A percentile compares a stretch with the other conserved stretches of the same genome.
Evolutionary conservation across 1,140 invertebrate genomes (phyloP).

Genomic region (Neodiprion lecontei): DNA sequence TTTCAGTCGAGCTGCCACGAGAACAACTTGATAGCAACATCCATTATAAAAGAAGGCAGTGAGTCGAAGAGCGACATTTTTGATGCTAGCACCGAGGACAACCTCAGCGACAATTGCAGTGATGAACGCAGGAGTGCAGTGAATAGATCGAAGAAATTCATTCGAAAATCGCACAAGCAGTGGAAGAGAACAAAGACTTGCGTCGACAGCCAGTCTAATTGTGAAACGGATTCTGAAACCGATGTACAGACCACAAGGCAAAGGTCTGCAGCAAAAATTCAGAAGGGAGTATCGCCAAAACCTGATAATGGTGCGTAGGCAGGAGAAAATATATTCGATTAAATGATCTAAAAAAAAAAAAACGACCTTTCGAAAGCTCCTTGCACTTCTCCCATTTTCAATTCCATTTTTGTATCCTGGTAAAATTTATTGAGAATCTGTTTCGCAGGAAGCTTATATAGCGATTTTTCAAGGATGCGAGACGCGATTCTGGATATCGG

Average conservation of each 20-base stretch:
- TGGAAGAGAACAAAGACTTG: background rate
- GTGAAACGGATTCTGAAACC: background rate
- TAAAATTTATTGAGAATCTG: no score
- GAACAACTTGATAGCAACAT: no score
- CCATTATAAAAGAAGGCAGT: no score
- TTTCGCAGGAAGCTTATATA: background rate
- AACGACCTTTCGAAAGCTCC: background rate
- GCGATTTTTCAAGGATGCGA: background rate
- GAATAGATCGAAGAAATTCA: background rate
- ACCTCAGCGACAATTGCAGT: background rate
- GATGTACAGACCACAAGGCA: background rate
- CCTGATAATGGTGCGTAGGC: background rate
- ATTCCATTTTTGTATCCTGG: no score
- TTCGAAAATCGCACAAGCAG: background rate
- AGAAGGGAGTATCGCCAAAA: background rate
- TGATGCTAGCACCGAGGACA: background rate
- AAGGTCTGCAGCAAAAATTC: background rate
- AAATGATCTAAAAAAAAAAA: background rate
- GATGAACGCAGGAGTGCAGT: background rate
- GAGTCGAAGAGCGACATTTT: background rate
- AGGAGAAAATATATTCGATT: no score
- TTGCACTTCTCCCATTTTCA: background rate
- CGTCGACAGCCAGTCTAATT: background rate
- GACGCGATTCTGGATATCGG: background rate
- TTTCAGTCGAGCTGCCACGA: constrained; percentile 15